Percentiles rank a stretch among this genome's conserved stretches.
These are phyloP conservation scores for Eristalis arbustorum DNA, from an alignment of 2,888 invertebrate genomes.

Conservation along the genomic window DNA sequence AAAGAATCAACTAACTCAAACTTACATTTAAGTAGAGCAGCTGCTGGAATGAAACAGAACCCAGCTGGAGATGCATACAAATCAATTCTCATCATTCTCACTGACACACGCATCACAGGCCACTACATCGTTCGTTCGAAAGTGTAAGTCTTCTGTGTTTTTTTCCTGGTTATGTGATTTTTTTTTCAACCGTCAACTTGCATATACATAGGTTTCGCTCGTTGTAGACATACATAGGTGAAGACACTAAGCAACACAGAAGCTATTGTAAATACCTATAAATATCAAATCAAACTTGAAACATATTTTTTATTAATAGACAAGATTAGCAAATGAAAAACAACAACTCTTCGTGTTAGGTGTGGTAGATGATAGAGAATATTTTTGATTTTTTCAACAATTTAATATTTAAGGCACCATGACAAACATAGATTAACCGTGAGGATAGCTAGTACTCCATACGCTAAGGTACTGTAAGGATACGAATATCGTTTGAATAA, in stretches of 20 bases:
- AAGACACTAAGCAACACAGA: not conserved
- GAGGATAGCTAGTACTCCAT: not conserved
- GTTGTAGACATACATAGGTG: slow-evolving; percentile 33
- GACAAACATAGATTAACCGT: not conserved
- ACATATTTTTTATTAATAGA: slow-evolving; percentile 15
- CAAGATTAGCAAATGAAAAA: not conserved
- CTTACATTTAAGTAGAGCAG: slow-evolving; percentile 39
- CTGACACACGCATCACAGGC: not conserved
- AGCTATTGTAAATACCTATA: slow-evolving; percentile 28
- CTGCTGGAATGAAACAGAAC: not conserved
- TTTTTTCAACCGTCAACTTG: slow-evolving; percentile 15
- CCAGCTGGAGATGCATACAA: slow-evolving; percentile 30
- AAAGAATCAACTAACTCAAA: slow-evolving; percentile 56
- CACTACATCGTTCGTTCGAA: not conserved
- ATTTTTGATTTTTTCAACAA: not conserved
- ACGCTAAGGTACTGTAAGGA: not conserved
- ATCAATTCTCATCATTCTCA: not conserved
- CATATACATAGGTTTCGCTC: slow-evolving; percentile 63
- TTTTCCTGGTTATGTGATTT: not conserved
- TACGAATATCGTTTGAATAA: too few species aligned
- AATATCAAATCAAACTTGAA: slow-evolving; percentile 16
- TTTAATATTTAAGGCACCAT: not conserved
- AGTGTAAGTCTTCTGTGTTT: not conserved
- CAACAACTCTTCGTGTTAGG: slow-evolving; percentile 12
- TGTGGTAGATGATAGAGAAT: not conserved